Evolutionary conservation across 2,888 invertebrate species (phyloP), one percentile per base, ranked within the genome.

Genomic region (Cheilosia soror): DNA sequence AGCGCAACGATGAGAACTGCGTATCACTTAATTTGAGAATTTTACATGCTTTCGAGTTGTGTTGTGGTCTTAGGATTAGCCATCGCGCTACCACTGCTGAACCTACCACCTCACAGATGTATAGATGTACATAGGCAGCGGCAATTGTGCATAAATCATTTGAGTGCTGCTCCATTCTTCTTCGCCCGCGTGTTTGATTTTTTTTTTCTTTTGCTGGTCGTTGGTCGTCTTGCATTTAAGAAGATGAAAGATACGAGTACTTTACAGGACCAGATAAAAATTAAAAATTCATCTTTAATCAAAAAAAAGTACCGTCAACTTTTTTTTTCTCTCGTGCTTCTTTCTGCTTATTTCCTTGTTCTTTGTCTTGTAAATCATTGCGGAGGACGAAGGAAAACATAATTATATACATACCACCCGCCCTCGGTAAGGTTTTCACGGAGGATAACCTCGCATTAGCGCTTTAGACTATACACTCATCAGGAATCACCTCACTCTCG

Each of bases 251-350:
- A 69, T 84, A 25, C 55, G 29, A 29, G 31, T 55, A 79, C 65
- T 69, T 77, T 75, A 75, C 65, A 71, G 79, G 80, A 80, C 83
- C 47, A 84, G 80, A 84, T 84, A 84, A 84, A 84, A 84, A 84
- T 84, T 84, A 84, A 84, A 84, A 84, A 84, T 84, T 84, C 83
- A 84, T 84, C 83, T 84, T 73, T 80, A 84, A 84, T 84, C 73
- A 78, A 79, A 79, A 84, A 75, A 79, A 84, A 57, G 47, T 65
- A 51, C 71, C 65, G 9, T 71, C 71, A 33, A 31, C 11, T 33
- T 47, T 53, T 49, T 55, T 42, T n/a, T 55, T 53, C 27, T 47
- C 40, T 31, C 40, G 11, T 42, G 51, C 9, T 55, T 31, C 47
- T 72, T 27, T 15, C 57, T 63, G 53, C 20, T 42, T 72, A 7